Conservation (phyloP, 2,888 invertebrate genomes). For the Drosophila quinaria region DNA sequence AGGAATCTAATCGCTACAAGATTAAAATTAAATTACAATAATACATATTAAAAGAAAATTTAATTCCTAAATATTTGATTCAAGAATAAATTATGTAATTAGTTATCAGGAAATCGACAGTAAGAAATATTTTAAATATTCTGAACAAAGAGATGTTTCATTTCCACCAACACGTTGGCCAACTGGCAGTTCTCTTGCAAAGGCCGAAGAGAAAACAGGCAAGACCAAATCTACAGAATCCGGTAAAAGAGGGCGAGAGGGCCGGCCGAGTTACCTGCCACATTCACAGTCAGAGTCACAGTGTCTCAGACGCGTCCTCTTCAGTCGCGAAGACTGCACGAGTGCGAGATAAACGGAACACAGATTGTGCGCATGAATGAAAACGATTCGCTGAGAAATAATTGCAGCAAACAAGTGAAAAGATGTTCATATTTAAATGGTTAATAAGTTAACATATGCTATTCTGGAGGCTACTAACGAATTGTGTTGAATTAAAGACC, state of each 20-base stretch:
- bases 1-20: too few species aligned
- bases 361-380: slow-evolving; percentile 46
- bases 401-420: slow-evolving; percentile 15
- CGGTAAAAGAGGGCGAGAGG: slow-evolving; percentile 27
- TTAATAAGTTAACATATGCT: not conserved
- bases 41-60: too few species aligned
- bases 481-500: not conserved
- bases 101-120: too few species aligned
- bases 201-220: slow-evolving; percentile 39
- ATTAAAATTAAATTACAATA: too few species aligned
- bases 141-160: not conserved
- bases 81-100: too few species aligned
- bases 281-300: slow-evolving; percentile 1
- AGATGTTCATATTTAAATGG: slow-evolving; percentile 5
- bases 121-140: too few species aligned
- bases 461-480: not conserved
- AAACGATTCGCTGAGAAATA: slow-evolving; percentile 7
- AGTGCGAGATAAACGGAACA: slow-evolving; percentile 32
- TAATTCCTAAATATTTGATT: too few species aligned
- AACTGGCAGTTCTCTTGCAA: slow-evolving; percentile 19
- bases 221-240: slow-evolving; percentile 27
- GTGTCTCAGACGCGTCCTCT: slow-evolving; percentile 47
- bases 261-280: slow-evolving; percentile 37
- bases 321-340: slow-evolving; percentile 49
- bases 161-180: not conserved